Base-by-base conservation (phyloP, 2,797 vertebrate species). In the Ptychobarbus kaznakovi region DNA sequence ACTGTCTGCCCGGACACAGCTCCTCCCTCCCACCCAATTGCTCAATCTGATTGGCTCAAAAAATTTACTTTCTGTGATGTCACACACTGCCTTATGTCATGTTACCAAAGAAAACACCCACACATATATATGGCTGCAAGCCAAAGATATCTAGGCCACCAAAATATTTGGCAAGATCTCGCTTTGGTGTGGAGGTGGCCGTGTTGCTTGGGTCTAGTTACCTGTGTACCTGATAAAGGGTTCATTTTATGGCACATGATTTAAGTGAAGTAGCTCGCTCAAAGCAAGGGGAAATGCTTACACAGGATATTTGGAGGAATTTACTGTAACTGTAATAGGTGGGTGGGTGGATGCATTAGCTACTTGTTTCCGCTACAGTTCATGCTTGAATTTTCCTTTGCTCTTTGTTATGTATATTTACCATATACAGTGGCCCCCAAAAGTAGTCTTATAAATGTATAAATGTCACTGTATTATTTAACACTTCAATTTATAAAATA, bases 1-100 rank as follows among this genome's bases (percentile, higher is more conserved):
- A 85, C 86, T 89, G 85, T 89, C 80, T 87, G 66, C 6, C 77
- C 20, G 6, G 44, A 80, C n/a, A 66, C 66, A 28, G 20, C 58
- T 70, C 66, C 82, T 63, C 61, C 77, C 65, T 68, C 42, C 42
- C 44, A 73, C 28, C 44, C 69, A 38, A n/a, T 15, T 49, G 44
- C 66, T 44, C 28, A n/a, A 25, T 28, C 32, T 49, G 42, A 89
- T 83, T 89, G 87, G 82, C 28, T 80, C n/a, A 84, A 61, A 53
- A 56, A 80, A 69, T 3, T 9, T 20, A 69, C 65, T 72, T n/a
- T 72, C 72, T 73, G 69, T 80, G 61, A 44, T 82, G 56, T 65
- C 76, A 85, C 28, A 3, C 28, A 38, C 20, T 49, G 38, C 40
- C 12, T 72, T 32, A 83, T 83, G 44, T 40, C 66, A 58, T 79